Base-by-base conservation (phyloP, 1,140 invertebrate genomes). In the Aradophagus sp. region DNA sequence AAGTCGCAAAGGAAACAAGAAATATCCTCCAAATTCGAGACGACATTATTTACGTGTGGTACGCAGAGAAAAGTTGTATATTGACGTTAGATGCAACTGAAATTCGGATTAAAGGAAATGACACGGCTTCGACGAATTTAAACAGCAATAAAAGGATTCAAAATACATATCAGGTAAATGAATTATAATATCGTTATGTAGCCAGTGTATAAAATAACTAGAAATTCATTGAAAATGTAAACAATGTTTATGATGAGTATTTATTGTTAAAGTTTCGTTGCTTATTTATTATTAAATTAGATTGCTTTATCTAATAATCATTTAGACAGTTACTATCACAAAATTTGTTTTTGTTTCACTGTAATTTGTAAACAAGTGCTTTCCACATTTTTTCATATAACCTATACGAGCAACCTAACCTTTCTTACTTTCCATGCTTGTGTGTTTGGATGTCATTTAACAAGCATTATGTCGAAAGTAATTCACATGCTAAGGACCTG, bases 31-130 rank as follows among this genome's bases (percentile, higher is more conserved):
- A 88, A 63, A 86, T 90, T 23, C 87, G 87, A 34, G 89, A 91
- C 58, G 88, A 90, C 77, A 85, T 90, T 63, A 81, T 91, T 11
- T 91, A 89, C 68, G 84, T 88, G 48, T 91, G 90, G 90, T 87
- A 89, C 76, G 84, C 87, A 1, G 78, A 87, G 13, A 89, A 90
- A 78, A 89, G 87, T 69, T 90, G 89, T 80, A 84, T 91, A 39
- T 83, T 89, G 53, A 86, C 87, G 32, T 77, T 91, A 34, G 90
- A 91, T 75, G 47, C 90, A 36, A 88, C 88, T 58, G 85, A 87
- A 15, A 80, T 88, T 17, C 86, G 87, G 45, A 84, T 80, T 15
- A 87, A 87, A 63, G 80, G 84, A 34, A 77, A 73, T 12, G 83
- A 87, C 48, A 82, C 87, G 8, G 75, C 84, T 16, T 89, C 88